Evolutionary conservation across 2,888 invertebrate genomes (phyloP).

Genomic region (Rosalia funebris): DNA sequence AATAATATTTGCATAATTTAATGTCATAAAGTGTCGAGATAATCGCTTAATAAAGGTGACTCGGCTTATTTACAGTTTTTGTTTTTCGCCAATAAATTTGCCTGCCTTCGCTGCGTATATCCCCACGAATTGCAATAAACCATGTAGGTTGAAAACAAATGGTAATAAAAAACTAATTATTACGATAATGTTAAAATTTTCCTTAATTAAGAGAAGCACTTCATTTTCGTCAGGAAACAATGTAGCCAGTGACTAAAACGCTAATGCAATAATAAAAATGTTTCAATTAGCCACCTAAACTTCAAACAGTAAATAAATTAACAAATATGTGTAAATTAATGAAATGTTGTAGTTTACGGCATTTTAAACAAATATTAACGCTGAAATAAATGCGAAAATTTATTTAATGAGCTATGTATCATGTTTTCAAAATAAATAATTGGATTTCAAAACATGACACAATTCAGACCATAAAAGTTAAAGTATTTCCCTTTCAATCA

Average conservation of each 20-base stretch:
- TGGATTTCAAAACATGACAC: conserved; percentile 41
- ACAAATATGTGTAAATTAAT: conserved; percentile 27
- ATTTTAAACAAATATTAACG: conserved; percentile 27
- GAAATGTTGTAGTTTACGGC: conserved; percentile 24
- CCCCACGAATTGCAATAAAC: too few species aligned
- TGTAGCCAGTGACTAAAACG: conserved; percentile 18
- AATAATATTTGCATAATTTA: too few species aligned
- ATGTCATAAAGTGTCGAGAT: too few species aligned
- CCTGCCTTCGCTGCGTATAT: too few species aligned
- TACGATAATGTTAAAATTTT: conserved; percentile 8
- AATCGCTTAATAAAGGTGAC: too few species aligned
- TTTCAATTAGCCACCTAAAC: conserved; percentile 6
- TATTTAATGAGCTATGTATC: conserved; percentile 42
- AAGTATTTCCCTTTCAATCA: conserved; percentile 56
- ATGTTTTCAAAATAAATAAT: conserved; percentile 48
- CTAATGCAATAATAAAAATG: conserved; percentile 12
- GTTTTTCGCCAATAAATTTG: too few species aligned
- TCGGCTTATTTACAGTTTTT: too few species aligned
- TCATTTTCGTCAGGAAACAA: conserved; percentile 10
- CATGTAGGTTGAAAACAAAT: too few species aligned
- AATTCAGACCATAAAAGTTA: conserved; percentile 44
- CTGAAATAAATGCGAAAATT: conserved; percentile 31
- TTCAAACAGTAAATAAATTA: conserved; percentile 20
- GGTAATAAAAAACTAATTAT: conserved; percentile 7
- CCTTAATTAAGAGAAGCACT: conserved; percentile 10